Percentiles rank a stretch among this genome's conserved stretches.
These are phyloP conservation scores for Myodes glareolus DNA, from an alignment of 2,113 vertebrate genomes.

Conservation along the genomic window DNA sequence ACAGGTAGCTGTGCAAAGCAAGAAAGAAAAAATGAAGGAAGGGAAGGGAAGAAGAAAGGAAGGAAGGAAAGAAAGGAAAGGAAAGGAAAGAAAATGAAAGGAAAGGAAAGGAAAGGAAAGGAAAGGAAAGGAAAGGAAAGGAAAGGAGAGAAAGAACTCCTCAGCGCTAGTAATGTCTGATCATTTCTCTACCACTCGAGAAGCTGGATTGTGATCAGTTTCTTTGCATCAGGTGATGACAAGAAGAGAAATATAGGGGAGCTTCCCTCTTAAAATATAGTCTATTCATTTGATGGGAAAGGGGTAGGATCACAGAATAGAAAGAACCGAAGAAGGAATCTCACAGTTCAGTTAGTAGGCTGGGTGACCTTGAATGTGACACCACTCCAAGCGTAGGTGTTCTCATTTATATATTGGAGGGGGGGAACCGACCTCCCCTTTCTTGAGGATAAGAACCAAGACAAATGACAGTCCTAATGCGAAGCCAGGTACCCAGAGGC, in stretches of 20 bases:
- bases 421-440: neutral
- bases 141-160: neutral
- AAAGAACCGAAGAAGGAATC: neutral
- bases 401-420: neutral
- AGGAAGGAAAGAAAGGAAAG: neutral
- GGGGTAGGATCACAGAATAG: neutral
- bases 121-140: neutral
- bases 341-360: neutral
- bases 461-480: neutral
- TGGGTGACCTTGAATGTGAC: neutral
- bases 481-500: neutral
- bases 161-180: neutral
- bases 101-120: neutral
- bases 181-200: conserved; percentile 10
- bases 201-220: neutral
- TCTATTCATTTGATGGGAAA: neutral
- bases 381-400: neutral
- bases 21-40: neutral
- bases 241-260: neutral
- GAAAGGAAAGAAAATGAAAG: neutral
- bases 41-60: neutral
- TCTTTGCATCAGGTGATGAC: neutral
- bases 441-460: neutral
- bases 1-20: neutral
- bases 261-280: neutral